Conservation (phyloP, 2,113 vertebrate genomes). For the Grus americana region DNA sequence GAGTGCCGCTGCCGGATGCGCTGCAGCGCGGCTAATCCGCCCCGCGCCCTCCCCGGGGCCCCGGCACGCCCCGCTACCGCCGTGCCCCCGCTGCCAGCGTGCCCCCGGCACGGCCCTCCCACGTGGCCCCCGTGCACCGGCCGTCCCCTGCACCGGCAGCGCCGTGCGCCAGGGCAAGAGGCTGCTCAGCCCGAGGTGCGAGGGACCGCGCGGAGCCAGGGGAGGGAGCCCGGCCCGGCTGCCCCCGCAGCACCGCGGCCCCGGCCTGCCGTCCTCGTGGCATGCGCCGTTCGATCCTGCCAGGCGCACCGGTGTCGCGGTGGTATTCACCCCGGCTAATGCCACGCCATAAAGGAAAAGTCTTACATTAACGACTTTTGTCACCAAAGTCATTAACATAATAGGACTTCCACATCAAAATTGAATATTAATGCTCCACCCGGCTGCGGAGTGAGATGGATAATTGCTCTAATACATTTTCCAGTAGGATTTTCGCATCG, state of each 20-base stretch:
- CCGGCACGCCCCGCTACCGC: neutral
- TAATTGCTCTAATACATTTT: conserved; percentile 74
- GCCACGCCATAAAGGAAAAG: conserved; percentile 8
- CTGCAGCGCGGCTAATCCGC: conserved; percentile 23
- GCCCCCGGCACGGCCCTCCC: neutral
- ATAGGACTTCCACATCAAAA: conserved; percentile 68
- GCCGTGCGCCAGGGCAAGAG: fast-evolving
- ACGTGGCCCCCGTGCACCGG: neutral
- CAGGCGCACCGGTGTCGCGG: no score
- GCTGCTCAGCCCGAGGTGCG: fast-evolving
- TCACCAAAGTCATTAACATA: conserved; percentile 70
- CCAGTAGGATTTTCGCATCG: conserved; percentile 63
- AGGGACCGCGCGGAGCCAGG: fast-evolving
- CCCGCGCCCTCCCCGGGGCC: neutral
- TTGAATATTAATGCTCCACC: conserved; percentile 69
- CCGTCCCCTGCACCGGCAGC: neutral
- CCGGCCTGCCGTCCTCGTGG: fast-evolving
- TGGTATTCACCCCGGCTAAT: neutral
- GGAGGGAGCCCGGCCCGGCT: neutral
- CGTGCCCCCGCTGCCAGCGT: fast-evolving
- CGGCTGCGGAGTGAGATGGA: conserved; percentile 54
- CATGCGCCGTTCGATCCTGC: neutral
- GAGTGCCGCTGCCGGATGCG: conserved; percentile 41
- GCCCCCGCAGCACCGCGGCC: fast-evolving
- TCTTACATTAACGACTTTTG: conserved; percentile 65